Evolutionary conservation across 2,888 invertebrate genomes (phyloP).

Genomic region (Galeruca laticollis): DNA sequence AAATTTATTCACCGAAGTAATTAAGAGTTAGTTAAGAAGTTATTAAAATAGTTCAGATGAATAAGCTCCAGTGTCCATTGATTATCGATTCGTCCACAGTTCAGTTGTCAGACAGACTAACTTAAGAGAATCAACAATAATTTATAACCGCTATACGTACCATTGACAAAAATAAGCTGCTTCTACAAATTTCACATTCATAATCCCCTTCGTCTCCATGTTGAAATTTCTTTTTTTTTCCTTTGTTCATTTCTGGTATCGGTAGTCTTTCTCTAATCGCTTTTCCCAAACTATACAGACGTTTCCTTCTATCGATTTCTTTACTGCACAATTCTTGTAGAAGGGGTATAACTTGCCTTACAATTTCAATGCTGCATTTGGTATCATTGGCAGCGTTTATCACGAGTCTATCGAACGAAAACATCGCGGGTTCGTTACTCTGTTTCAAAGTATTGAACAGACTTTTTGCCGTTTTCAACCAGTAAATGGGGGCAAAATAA

Average conservation of each 20-base stretch:
- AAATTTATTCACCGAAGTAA: too few relatives aligned
- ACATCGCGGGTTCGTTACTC: constrained; percentile 91
- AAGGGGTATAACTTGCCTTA: constrained; percentile 73
- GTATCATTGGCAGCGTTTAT: constrained; percentile 80
- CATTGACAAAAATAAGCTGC: constrained; percentile 86
- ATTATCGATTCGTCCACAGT: too few relatives aligned
- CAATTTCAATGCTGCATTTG: constrained; percentile 49
- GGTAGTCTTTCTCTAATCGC: constrained; percentile 74
- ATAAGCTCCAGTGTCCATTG: too few relatives aligned
- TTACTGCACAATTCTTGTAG: constrained; percentile 72
- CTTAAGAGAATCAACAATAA: too few relatives aligned
- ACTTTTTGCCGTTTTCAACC: constrained; percentile 79
- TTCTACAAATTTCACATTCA: constrained; percentile 87
- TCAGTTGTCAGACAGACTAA: too few relatives aligned
- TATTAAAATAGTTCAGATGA: too few relatives aligned
- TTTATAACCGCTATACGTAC: constrained; percentile 70
- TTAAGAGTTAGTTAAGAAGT: too few relatives aligned
- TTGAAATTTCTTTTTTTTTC: constrained; percentile 65
- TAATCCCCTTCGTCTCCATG: constrained; percentile 76
- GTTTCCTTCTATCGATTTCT: constrained; percentile 75
- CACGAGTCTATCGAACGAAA: constrained; percentile 86
- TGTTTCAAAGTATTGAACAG: constrained; percentile 83
- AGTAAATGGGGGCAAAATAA: constrained; percentile 86
- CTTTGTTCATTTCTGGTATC: constrained; percentile 69
- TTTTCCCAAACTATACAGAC: constrained; percentile 74